A percentile compares a stretch with the other conserved stretches of the same genome.
Evolutionary conservation across 2,113 vertebrate genomes (phyloP).

Genomic region (Semnornis frantzii): DNA sequence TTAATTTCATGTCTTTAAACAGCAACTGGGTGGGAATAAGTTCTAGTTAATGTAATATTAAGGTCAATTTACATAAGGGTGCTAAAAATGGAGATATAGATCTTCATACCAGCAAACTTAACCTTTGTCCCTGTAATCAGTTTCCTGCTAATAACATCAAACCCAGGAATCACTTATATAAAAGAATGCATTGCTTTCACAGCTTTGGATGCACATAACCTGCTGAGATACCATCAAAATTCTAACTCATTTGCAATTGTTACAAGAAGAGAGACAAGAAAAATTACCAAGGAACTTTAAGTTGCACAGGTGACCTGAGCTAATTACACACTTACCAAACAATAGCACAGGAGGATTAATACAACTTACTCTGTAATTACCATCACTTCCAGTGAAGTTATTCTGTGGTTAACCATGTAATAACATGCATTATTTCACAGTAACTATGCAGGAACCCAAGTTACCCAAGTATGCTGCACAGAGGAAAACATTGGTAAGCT

Average conservation of each 20-base stretch:
- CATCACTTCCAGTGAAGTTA: conserved; percentile 48
- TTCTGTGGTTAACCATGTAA: conserved; percentile 67
- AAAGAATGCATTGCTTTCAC: neutral
- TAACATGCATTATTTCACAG: conserved; percentile 67
- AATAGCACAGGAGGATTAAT: conserved; percentile 49
- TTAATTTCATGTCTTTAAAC: neutral
- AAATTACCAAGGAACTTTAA: conserved; percentile 32
- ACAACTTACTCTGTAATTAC: conserved; percentile 57
- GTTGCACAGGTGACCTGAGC: conserved; percentile 53
- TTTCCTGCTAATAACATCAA: neutral
- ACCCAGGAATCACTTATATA: neutral
- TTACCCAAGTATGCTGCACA: conserved; percentile 23
- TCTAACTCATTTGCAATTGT: neutral
- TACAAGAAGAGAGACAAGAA: conserved; percentile 25
- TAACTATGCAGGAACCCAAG: conserved; percentile 43
- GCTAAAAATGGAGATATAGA: neutral
- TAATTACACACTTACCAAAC: conserved; percentile 55
- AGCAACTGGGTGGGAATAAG: neutral
- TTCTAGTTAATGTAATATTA: neutral
- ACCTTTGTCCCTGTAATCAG: neutral
- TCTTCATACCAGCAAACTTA: neutral
- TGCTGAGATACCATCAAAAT: neutral
- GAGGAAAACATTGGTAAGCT: conserved; percentile 41
- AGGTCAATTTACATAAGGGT: accelerated
- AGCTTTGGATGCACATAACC: neutral